Evolutionary conservation across 2,797 vertebrate genomes (phyloP).

Genomic region (Amblyopsis hoosieri): DNA sequence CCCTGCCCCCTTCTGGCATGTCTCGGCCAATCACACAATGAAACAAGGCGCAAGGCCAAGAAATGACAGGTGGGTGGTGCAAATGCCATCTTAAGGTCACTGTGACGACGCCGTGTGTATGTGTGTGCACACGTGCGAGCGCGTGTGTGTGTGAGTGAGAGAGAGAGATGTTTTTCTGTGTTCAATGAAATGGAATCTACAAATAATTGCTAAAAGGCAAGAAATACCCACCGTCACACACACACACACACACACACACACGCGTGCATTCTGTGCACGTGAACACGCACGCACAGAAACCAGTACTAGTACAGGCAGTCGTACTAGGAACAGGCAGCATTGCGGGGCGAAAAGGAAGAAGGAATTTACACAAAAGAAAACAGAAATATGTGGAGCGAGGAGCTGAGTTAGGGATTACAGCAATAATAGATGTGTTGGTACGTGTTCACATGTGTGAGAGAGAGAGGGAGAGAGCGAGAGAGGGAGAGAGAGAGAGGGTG

Average conservation of each 20-base stretch:
- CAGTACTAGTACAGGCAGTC: not conserved
- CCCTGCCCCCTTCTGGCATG: not conserved
- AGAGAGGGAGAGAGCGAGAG: not conserved
- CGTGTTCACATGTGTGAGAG: not conserved
- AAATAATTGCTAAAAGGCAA: not conserved
- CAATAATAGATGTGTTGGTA: not conserved
- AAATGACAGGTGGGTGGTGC: constrained; percentile 1
- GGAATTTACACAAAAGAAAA: not conserved
- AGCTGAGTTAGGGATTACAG: not conserved
- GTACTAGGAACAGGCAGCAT: not conserved
- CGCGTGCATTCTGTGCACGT: not conserved
- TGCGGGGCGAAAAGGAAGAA: too few species aligned
- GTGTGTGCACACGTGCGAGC: not conserved
- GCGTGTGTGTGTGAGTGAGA: not conserved
- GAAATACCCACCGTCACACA: not conserved
- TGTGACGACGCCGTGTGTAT: not conserved
- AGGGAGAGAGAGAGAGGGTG: too few species aligned
- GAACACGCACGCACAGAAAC: not conserved
- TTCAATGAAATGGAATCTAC: not conserved
- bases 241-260: not conserved
- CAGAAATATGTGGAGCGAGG: too few species aligned
- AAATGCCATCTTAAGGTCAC: constrained; percentile 6
- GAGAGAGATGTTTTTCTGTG: not conserved
- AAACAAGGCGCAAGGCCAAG: not conserved
- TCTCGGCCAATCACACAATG: constrained; percentile 3